Evolutionary conservation across 2,888 invertebrate genomes (phyloP), one percentile per base, ranked within the genome.

Genomic region (Melinopterus prodromus): DNA sequence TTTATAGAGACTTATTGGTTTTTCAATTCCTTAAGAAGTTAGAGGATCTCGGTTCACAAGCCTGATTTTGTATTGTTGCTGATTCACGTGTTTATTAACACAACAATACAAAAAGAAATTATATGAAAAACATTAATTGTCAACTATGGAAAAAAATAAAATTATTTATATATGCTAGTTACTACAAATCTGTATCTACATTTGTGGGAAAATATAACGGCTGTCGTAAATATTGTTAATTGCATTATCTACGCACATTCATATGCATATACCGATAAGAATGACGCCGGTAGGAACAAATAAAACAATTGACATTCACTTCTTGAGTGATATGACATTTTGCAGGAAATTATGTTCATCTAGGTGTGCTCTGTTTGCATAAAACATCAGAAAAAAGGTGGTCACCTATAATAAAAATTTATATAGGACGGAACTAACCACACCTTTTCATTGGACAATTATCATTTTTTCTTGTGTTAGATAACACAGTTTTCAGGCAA

Each of bases 231-330:
- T 26, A 26, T 26, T 26, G 26, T 26, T 26, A 26, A 26, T 26
- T 26, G 53, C 53, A 53, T 53, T 53, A 53, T 9, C 1, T 53
- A 53, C 12, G 5, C 12, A 53, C 12, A 53, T 53, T 53, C 5
- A 53, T 53, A 53, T 53, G 12, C 12, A 53, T 9, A 53, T 1
- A 53, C 53, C 53, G 53, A 26, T 26, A 26, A 26, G 26, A 53
- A 53, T 6, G 3, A 6, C 9, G 9, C 53, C 53, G 7, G 53
- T 53, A 53, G 7, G 12, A 53, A 53, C 7, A 7, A 53, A 53
- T 53, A 53, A 53, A 53, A 53, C 53, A 53, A 53, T 53, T 53
- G 53, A 53, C 53, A 53, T 53, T 53, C 53, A 53, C 53, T 53
- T 53, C 9, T 53, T 53, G 53, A 9, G 12, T 53, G 53, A 9